Percentiles rank a stretch among this genome's conserved stretches.
phyloP scores from a whole-genome alignment of 2,797 vertebrate genomes.

The Morelia viridis region DNA sequence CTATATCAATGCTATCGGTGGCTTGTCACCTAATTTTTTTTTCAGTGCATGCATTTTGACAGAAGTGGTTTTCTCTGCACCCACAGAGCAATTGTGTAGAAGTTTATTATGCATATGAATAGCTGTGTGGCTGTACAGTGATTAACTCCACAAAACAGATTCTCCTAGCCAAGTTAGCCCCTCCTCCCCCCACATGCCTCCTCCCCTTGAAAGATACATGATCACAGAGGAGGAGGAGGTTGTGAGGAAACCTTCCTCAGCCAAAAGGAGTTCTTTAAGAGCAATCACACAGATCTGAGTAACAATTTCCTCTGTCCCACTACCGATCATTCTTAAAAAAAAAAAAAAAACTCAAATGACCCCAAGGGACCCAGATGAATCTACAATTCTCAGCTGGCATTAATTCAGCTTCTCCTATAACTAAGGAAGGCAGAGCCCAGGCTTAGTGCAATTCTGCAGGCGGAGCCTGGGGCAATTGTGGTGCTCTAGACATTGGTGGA shows the following conservation, averaged over 20 bases:
- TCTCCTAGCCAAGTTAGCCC: slow-evolving; percentile 23
- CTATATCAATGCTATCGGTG: background rate
- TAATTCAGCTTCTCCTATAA: slow-evolving; percentile 7
- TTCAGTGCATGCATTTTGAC: background rate
- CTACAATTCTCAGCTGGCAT: background rate
- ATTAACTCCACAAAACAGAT: background rate
- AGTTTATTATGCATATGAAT: background rate
- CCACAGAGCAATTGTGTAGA: slow-evolving; percentile 3
- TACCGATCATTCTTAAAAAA: background rate
- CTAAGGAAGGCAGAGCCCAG: background rate
- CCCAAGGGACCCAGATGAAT: background rate
- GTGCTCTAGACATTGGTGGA: background rate
- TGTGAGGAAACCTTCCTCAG: background rate
- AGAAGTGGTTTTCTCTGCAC: slow-evolving; percentile 8
- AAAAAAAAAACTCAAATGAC: background rate
- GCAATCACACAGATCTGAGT: background rate
- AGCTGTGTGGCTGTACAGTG: background rate
- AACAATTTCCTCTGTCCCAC: background rate
- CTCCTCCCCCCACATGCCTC: background rate
- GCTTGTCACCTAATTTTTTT: background rate
- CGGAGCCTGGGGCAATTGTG: background rate
- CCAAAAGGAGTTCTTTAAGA: background rate
- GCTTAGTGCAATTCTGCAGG: background rate
- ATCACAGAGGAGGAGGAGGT: background rate
- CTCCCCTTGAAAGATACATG: background rate